Evolutionary conservation across 2,113 vertebrate species (phyloP).

Genomic region (Cromileptes altivelis): DNA sequence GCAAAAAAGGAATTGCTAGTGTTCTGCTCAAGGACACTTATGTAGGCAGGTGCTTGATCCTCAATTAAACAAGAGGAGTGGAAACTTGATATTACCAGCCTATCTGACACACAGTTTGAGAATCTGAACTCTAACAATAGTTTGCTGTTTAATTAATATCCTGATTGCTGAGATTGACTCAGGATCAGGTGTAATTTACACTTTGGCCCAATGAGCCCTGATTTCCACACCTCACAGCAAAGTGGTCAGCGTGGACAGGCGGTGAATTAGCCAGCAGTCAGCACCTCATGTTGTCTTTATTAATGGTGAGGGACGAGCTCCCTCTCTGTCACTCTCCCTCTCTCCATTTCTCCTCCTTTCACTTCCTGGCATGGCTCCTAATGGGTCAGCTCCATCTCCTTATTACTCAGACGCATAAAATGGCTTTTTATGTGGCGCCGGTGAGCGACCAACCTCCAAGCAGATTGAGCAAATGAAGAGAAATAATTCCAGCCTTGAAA

Average conservation of each 20-base stretch:
- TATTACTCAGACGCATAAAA: constrained; percentile 80
- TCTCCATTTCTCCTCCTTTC: constrained; percentile 18
- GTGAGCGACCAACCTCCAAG: constrained; percentile 51
- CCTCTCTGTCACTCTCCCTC: not conserved
- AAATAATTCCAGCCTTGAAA: constrained; percentile 49
- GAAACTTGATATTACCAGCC: no score
- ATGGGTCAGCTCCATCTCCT: constrained; percentile 73
- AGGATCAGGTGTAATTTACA: constrained; percentile 1
- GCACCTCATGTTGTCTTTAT: constrained; percentile 65
- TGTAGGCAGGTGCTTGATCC: not conserved
- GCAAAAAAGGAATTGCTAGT: not conserved
- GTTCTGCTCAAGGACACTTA: not conserved
- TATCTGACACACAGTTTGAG: not conserved
- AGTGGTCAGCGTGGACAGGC: constrained; percentile 25
- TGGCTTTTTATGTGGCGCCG: constrained; percentile 68
- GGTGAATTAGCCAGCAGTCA: constrained; percentile 54
- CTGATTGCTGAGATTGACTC: not conserved
- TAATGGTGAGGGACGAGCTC: constrained; percentile 55
- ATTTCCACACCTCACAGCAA: constrained; percentile 45
- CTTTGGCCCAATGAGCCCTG: constrained; percentile 36
- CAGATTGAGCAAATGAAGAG: constrained; percentile 73
- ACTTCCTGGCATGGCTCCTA: constrained; percentile 70
- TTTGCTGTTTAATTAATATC: constrained; percentile 3
- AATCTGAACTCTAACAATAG: not conserved
- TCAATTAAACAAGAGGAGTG: not conserved